Base-by-base conservation (phyloP, 2,888 invertebrate species). In the Odontomyia ornata region DNA sequence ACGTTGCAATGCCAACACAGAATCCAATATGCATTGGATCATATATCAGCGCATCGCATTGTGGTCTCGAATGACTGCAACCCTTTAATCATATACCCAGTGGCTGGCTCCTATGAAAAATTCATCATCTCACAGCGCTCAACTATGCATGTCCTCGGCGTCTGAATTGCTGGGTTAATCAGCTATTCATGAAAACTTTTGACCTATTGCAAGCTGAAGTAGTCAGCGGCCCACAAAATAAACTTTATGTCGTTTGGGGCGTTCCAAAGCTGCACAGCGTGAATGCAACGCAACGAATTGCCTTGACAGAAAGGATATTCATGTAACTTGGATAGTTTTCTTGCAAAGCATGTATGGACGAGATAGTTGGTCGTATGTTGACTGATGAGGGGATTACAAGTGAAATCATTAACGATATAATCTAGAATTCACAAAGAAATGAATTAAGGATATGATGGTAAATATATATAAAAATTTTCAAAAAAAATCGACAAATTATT, bases 131-230 rank as follows among this genome's bases (percentile, higher is more conserved):
- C 30, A 65, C 18, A 65, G 36, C 18, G 36, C 65, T 65, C 65
- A 65, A 27, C 30, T 65, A 65, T 65, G 65, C 65, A 65, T 65
- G 65, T 65, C 65, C 65, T 65, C 36, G 9, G 30, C 65, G 21
- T 9, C 36, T 30, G 36, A 65, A 65, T 65, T 65, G 65, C 65
- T 28, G 36, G 36, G 65, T 3, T 65, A 65, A 65, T 65, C 65
- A 65, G 65, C 36, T 65, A 65, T 65, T 65, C 65, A 65, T 65
- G 65, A 18, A 65, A 65, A 65, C 65, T 65, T 65, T 65, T 65
- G 65, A 65, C 65, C 65, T 65, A 65, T 65, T 65, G 65, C 65
- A n/a, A 64, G 25, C 28, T 4, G n/a, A 15, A 36, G 36, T 4
- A 23, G 18, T 9, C n/a, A 23, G 27, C 25, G 15, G 27, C 15